Evolutionary conservation across 2,888 invertebrate genomes (phyloP).

Genomic region (Synergus umbraculus): DNA sequence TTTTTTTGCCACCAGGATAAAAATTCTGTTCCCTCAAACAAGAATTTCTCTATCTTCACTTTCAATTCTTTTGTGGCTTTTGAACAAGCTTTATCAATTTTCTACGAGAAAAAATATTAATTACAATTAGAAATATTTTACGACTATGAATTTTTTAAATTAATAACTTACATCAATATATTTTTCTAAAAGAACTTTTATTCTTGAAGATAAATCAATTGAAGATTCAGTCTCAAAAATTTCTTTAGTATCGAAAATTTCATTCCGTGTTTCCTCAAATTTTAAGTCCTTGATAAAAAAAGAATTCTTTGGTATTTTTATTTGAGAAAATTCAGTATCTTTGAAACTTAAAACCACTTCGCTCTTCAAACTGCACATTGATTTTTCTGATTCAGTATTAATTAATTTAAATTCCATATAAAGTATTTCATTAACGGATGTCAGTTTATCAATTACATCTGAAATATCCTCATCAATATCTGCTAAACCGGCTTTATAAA

Average conservation of each 20-base stretch:
- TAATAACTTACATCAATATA: neutral
- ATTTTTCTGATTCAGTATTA: neutral
- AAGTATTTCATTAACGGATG: neutral
- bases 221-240: neutral
- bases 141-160: neutral
- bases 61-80: neutral
- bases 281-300: neutral
- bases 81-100: neutral
- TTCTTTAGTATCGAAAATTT: neutral
- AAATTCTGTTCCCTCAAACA: neutral
- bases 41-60: neutral
- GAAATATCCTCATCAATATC: neutral
- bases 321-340: neutral
- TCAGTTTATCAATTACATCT: neutral
- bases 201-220: neutral
- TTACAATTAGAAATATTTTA: neutral
- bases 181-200: neutral
- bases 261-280: neutral
- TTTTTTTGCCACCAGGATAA: neutral
- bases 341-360: neutral
- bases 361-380: neutral
- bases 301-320: neutral
- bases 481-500: neutral
- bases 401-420: neutral
- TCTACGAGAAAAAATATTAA: neutral